Base-by-base conservation (phyloP, 2,888 invertebrate genomes). In the Drosophila buzzatii region DNA sequence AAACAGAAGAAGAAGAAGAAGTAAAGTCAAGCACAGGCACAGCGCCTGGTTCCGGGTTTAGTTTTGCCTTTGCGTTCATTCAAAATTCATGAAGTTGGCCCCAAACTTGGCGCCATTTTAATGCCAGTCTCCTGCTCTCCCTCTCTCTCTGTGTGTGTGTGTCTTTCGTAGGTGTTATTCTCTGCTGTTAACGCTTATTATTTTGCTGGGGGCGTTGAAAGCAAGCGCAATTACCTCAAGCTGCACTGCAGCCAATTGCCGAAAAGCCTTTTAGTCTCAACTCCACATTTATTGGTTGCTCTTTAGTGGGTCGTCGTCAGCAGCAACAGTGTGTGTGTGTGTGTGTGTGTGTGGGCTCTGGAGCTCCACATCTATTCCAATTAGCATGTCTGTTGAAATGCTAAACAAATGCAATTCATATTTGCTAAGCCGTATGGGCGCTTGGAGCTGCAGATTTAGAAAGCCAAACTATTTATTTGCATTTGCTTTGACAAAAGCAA, bases 1-100 rank as follows among this genome's bases (percentile, higher is more conserved):
- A 41, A 55, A 35, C n/a, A n/a, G n/a, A n/a, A n/a, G n/a, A n/a
- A 37, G n/a, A 23, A 23, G 45, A 7, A 3, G 44, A 20, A 44
- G 44, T 1, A 45, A 23, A 45, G 45, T 45, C 45, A 45, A 16
- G 14, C 45, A 23, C 1, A 7, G 55, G n/a, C 44, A 12, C 12
- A 44, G 44, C 12, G 12, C 1, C 18, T 6, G 66, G 27, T 57
- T 44, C 42, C 44, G 57, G 64, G 51, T 59, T 63, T 76, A 74
- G 89, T 79, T 66, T 81, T 68, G 71, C 62, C 62, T 66, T 66
- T 74, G 74, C 89, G 74, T 90, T 76, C 85, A 86, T 86, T 85
- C 90, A 86, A 90, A 86, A 86, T 86, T 90, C 85, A 86, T 86
- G 85, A 85, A 90, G 90, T 90, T 85, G 68, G 66, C 51, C 77